Percentiles rank a stretch among this genome's conserved stretches.
These are phyloP conservation scores for Accipiter cooperii DNA, from an alignment of 2,113 vertebrate species.

Conservation along the genomic window DNA sequence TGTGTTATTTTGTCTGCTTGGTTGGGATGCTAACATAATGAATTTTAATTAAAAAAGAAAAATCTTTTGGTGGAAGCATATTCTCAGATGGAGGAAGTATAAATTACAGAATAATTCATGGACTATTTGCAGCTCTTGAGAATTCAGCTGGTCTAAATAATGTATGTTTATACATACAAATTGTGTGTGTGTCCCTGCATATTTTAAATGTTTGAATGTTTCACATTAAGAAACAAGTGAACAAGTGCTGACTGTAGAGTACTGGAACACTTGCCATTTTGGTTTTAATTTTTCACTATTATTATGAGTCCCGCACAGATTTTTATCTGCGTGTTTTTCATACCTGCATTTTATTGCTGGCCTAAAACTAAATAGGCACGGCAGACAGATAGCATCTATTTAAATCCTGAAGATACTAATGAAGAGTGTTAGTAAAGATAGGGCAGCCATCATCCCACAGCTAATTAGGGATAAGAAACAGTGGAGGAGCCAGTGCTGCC, in stretches of 20 bases:
- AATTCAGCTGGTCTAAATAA: conserved; percentile 59
- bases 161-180: conserved; percentile 53
- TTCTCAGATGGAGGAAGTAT: conserved; percentile 22
- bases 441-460: not conserved
- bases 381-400: not conserved
- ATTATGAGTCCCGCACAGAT: not conserved
- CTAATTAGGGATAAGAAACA: not conserved
- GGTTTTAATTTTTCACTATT: not conserved
- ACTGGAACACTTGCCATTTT: not conserved
- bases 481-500: not conserved
- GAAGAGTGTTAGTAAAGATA: not conserved
- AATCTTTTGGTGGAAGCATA: conserved; percentile 10
- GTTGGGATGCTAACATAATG: not conserved
- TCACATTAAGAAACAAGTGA: conserved; percentile 17
- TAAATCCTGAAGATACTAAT: not conserved
- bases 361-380: not conserved
- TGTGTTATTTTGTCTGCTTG: not conserved
- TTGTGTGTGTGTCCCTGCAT: conserved; percentile 26
- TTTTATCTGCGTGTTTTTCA: not conserved
- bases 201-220: conserved; percentile 50
- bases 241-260: not conserved
- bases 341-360: not conserved
- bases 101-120: conserved; percentile 62
- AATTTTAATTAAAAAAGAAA: conserved; percentile 55
- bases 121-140: conserved; percentile 45